Evolutionary conservation across 1,140 invertebrate species (phyloP).

Genomic region (Cyphomyrmex costatus): DNA sequence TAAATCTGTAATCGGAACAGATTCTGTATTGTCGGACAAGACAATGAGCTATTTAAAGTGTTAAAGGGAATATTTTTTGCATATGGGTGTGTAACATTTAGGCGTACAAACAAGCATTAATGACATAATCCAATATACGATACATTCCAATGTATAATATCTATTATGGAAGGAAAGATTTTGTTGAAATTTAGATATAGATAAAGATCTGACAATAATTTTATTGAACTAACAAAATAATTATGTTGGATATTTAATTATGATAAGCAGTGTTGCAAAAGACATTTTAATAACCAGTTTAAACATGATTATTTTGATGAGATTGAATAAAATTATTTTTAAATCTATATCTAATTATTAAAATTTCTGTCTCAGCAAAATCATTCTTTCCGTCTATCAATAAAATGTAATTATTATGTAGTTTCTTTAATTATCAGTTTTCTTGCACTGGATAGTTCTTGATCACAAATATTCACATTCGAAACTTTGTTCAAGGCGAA

Average conservation of each 20-base stretch:
- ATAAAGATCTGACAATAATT: too few relatives aligned
- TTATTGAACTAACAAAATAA: too few relatives aligned
- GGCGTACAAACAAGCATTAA: background rate
- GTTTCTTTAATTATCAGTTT: background rate
- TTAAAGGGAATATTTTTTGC: slow-evolving; percentile 24
- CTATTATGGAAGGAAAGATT: too few relatives aligned
- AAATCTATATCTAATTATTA: too few relatives aligned
- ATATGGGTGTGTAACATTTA: background rate
- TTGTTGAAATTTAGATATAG: too few relatives aligned
- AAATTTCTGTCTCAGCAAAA: too few relatives aligned
- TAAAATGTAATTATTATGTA: background rate
- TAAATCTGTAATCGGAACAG: slow-evolving; percentile 14
- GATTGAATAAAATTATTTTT: too few relatives aligned
- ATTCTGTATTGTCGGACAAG: slow-evolving; percentile 31
- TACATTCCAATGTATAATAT: too few relatives aligned
- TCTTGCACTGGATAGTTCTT: background rate
- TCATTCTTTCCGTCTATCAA: too few relatives aligned
- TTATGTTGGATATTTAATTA: too few relatives aligned
- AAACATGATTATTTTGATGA: background rate
- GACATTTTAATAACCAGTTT: too few relatives aligned
- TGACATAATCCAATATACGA: background rate
- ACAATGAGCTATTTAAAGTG: slow-evolving; percentile 37
- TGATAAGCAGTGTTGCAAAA: too few relatives aligned
- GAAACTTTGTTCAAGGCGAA: background rate
- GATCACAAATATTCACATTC: background rate